Evolutionary conservation across 1,140 invertebrate species (phyloP), one percentile per base, ranked within the genome.

Genomic region (Cardiocondyla obscurior): DNA sequence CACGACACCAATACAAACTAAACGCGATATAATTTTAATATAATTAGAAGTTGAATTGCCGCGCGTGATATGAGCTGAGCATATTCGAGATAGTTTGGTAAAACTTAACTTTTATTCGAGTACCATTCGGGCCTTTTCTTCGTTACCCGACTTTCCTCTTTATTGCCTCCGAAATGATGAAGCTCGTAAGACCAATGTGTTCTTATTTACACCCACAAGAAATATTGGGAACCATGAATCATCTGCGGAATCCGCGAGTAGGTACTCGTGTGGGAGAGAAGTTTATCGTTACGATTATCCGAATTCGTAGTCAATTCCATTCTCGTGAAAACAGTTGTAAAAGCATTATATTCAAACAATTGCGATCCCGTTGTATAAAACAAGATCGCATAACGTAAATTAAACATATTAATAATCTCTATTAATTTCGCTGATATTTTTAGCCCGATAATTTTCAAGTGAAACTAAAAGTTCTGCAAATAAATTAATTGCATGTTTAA

Each of bases 11-110:
- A 74, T 60, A 62, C 30, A 60, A 64, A 51, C 72, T 76, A 64
- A 62, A 76, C 72, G 19, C 25, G n/a, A 58, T 73, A 58, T 58
- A 42, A 60, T 74, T 58, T 60, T 44, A 60, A 74, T 60, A 19
- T 12, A 74, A 58, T 57, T 60, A 60, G 30, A 74, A 60, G 53
- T 74, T 74, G 39, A 6, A 60, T 28, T 74, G n/a, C 22, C 22
- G 16, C 25, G 19, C n/a, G 16, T 22, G 6, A 42, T 42, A 53
- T 42, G 28, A 73, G 36, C 14, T 22, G 46, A 25, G 22, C 25
- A 62, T 30, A 46, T 57, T 10, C 14, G 8, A 58, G 2, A 28
- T 39, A 42, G 14, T 55, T 46, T 19, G 8, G 6, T 46, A n/a
- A 76, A 46, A n/a, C n/a, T 44, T n/a, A 44, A n/a, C n/a, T 74